Base-by-base conservation (phyloP, 2,797 vertebrate genomes). In the Microctenopoma steveboyesi region DNA sequence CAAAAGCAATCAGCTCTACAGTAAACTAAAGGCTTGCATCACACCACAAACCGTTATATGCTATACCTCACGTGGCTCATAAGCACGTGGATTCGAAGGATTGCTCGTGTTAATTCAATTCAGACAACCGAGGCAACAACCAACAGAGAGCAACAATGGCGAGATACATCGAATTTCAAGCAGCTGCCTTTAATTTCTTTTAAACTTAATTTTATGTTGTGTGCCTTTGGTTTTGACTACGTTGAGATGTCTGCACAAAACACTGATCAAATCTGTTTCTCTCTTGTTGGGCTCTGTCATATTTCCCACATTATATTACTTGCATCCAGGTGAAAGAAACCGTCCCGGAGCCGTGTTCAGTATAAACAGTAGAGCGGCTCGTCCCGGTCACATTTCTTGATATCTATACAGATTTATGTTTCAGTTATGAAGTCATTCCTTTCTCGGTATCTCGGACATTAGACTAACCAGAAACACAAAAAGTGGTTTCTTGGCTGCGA, bases 211-310 rank as follows among this genome's bases (percentile, higher is more conserved):
- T 75, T 75, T 12, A 72, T 59, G 64, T 48, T 35, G 37, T 64
- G 35, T 53, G 58, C 54, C 28, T 68, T 58, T 55, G 62, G 75
- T 75, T 59, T 49, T n/a, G 47, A 72, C 64, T 62, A n/a, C 63
- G 57, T 27, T 51, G 18, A 69, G 43, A 57, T 40, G 47, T 70
- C 48, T n/a, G 22, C 4, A 8, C 35, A 45, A 49, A 61, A 39
- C 28, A 48, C 61, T 37, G 27, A 60, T 45, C 30, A 11, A 28
- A 25, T 39, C 25, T 30, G 12, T 28, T 56, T 22, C 22, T 22
- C 42, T 47, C 40, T 47, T 57, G 7, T 56, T 49, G 4, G 42
- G 39, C 33, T 57, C 46, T 12, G 15, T 3, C 4, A 2, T 35
- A 54, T 33, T 35, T 27, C 14, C 8, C 2, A 45, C 25, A 18